A percentile compares a stretch with the other conserved stretches of the same genome.
phyloP scores from a whole-genome alignment of 2,797 vertebrate species.

The Botia almorhae region DNA sequence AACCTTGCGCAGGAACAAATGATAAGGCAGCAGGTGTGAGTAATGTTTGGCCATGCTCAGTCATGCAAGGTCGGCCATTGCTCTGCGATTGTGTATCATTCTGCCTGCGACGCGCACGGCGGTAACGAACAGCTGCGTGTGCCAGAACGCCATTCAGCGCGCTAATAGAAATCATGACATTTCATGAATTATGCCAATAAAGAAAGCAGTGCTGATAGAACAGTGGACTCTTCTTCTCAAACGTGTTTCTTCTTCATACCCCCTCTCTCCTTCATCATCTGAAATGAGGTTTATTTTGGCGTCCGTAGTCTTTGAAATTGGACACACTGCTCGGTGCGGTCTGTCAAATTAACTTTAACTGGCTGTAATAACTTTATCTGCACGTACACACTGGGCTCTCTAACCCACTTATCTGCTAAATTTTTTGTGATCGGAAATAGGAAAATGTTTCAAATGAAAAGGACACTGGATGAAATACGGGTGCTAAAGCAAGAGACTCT shows the following conservation, averaged over 20 bases:
- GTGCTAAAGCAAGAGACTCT: background rate
- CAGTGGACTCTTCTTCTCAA: conserved; percentile 5
- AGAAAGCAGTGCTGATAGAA: conserved; percentile 48
- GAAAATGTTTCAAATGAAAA: conserved; percentile 41
- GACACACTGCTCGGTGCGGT: conserved; percentile 25
- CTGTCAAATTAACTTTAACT: conserved; percentile 53
- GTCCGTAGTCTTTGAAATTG: conserved; percentile 49
- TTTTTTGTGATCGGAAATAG: conserved; percentile 41
- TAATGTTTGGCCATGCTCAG: conserved; percentile 30
- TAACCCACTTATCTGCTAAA: conserved; percentile 30
- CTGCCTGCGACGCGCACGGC: conserved; percentile 9
- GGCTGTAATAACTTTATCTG: conserved; percentile 55
- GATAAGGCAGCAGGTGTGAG: conserved; percentile 27
- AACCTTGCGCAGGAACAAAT: conserved; percentile 51
- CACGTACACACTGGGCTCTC: conserved; percentile 31
- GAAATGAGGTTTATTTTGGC: conserved; percentile 45
- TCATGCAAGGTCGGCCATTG: conserved; percentile 31
- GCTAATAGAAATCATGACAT: conserved; percentile 65
- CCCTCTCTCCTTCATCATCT: conserved; percentile 10
- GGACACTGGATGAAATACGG: conserved; percentile 11
- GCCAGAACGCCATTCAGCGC: background rate
- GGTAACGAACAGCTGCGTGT: conserved; percentile 41
- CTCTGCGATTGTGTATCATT: conserved; percentile 47
- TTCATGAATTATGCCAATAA: conserved; percentile 63
- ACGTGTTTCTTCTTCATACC: background rate